Conservation (phyloP, 2,113 vertebrate species). For the Serranochromis macrocephalus region DNA sequence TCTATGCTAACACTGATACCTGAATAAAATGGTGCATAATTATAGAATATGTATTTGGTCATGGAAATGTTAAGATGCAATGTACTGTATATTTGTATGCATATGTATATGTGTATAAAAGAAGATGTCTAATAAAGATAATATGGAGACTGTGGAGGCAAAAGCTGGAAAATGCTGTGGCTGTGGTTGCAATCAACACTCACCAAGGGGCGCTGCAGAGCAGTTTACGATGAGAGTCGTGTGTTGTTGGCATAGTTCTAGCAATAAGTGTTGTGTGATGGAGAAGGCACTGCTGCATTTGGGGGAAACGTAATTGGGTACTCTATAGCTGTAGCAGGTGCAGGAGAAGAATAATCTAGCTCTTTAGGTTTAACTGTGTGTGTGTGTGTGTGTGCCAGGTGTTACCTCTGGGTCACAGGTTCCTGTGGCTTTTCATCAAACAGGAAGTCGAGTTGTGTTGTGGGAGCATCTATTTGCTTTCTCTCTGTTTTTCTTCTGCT, state of each 20-base stretch:
- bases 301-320: neutral
- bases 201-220: conserved; percentile 35
- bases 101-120: conserved; percentile 55
- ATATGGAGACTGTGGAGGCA: neutral
- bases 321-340: neutral
- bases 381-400: conserved; percentile 27
- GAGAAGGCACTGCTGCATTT: neutral
- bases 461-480: conserved; percentile 2
- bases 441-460: conserved; percentile 44
- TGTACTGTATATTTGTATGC: conserved; percentile 55
- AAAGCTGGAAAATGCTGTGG: neutral
- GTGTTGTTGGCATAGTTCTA: neutral
- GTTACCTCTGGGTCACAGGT: conserved; percentile 38
- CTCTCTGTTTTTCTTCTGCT: neutral
- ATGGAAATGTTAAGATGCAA: conserved; percentile 21
- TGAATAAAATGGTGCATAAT: neutral
- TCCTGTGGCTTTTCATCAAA: conserved; percentile 42
- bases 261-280: neutral
- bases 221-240: neutral
- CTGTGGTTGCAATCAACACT: neutral
- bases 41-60: conserved; percentile 22
- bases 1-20: conserved; percentile 20
- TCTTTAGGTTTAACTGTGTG: neutral
- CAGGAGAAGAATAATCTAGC: neutral
- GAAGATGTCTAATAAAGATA: conserved; percentile 37